A percentile compares a stretch with the other conserved stretches of the same genome.
These are phyloP conservation scores for Clarias fuscus DNA, from an alignment of 2,797 vertebrate genomes.

Conservation along the genomic window DNA sequence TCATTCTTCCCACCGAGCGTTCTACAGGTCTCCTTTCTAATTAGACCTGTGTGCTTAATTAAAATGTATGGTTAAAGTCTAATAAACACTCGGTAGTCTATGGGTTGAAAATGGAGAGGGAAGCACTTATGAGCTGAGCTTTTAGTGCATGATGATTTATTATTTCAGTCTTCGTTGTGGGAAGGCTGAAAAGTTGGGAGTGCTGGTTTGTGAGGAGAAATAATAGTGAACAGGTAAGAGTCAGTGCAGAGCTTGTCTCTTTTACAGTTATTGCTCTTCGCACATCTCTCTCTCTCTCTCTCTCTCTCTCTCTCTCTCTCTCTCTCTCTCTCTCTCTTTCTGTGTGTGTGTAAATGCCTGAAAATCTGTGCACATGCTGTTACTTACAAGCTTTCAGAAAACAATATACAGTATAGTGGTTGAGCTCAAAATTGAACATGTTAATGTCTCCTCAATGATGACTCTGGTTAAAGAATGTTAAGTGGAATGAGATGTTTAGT, in stretches of 20 bases:
- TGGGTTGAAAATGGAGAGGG: constrained; percentile 25
- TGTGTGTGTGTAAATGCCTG: background rate
- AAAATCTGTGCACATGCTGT: background rate
- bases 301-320: too few relatives aligned
- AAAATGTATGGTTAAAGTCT: constrained; percentile 36
- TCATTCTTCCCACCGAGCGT: constrained; percentile 40
- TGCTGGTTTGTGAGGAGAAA: constrained; percentile 4
- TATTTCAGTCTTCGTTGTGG: constrained; percentile 7
- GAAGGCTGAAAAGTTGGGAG: background rate
- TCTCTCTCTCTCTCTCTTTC: too few relatives aligned
- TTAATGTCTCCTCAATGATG: constrained; percentile 31
- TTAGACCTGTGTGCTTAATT: constrained; percentile 40
- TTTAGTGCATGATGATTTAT: constrained; percentile 23
- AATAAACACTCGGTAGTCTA: constrained; percentile 29
- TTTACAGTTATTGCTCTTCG: background rate
- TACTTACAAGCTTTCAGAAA: background rate
- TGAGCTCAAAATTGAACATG: constrained; percentile 2
- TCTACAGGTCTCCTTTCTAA: constrained; percentile 32
- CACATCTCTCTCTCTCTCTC: too few relatives aligned
- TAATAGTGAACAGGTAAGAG: background rate
- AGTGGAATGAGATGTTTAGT: constrained; percentile 29
- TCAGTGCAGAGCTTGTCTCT: background rate
- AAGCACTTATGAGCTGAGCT: constrained; percentile 6
- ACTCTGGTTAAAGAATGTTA: constrained; percentile 1
- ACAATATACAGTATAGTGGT: background rate